Evolutionary conservation across 2,113 vertebrate genomes (phyloP), one percentile per base, ranked within the genome.

Genomic region (Sorex fumeus): DNA sequence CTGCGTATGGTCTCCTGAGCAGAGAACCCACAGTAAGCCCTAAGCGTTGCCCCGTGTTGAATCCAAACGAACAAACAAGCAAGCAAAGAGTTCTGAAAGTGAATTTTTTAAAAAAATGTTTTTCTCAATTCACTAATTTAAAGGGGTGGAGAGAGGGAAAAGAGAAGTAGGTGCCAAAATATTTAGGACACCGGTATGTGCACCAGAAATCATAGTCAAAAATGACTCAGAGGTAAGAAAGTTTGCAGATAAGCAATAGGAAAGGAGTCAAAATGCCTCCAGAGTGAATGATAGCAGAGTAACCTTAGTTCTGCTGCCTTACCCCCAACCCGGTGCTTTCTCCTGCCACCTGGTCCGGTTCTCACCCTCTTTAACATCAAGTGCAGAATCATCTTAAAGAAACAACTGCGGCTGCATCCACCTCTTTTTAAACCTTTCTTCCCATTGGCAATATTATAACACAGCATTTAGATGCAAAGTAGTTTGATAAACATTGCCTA

Each of bases 341-440:
- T n/a, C 13, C 71, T 69, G 40, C 1, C 4, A 32, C 8, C 34
- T 78, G 25, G 25, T 76, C 19, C 43, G 76, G 28, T 74, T 64
- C 43, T 11, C 64, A 75, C 45, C 8, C 30, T 87, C 30, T 28
- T 87, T 47, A 91, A 74, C 45, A 60, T 16, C 6, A 11, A 93
- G 6, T 9, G 21, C 30, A 34, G 53, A 43, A 79, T 4, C 34
- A 50, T 16, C 21, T 21, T 60, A 85, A 91, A 45, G 8, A 71
- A 53, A 82, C 67, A 91, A 36, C n/a, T 36, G 16, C 32, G 19
- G 19, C 40, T 75, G 50, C 64, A 88, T 62, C 30, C 6, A 53
- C 47, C 11, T 85, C 45, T 43, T 79, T 93, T 67, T 45, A 66
- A 53, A 60, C 77, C 45, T 93, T 75, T 67, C 32, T 81, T 75